Base-by-base conservation (phyloP, 1,140 invertebrate genomes). In the Psilanteris sp. region DNA sequence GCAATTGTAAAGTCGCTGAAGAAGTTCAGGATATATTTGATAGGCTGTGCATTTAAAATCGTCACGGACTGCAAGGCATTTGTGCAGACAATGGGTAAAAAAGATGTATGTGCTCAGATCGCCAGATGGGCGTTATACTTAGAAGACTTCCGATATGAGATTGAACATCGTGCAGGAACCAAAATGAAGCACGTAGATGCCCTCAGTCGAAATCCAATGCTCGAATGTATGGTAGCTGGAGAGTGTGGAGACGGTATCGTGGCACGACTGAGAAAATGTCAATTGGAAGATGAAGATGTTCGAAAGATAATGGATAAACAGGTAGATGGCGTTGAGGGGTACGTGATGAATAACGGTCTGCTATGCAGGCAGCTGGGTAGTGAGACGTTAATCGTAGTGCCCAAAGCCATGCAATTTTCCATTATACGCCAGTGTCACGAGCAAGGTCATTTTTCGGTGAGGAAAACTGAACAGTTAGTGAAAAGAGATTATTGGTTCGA, bases 401-500 rank as follows among this genome's bases (percentile, higher is more conserved):
- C 68, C 1, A 7, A 36, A 22, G 31, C 22, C 3, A 59, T 74
- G 70, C 52, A 59, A 36, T 10, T 4, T 11, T 15, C 24, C 1
- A 9, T 66, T 1, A 66, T 66, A 6, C 61, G 54, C 18, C 5
- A 3, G 20, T 11, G 50, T 15, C 44, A 73, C 14, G 36, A 66
- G 0, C 32, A 43, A 8, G 59, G 36, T 7, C 59, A 73, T 24
- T 72, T 77, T 22, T 7, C 15, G 0, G 15, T 26, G 0, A 10
- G 3, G 0, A 71, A 77, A 14, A 77, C 59, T 0, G 54, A 61
- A 5, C 26, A 14, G 6, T 8, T 66, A 6, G 0, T 77, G 0
- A 26, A 48, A 26, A 44, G 3, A 29, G 46, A 66, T 1, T 72
- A 61, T 7, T 77, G 61, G 67, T 59, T 72, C 5, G 4, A 8